Conservation (phyloP, 2,113 vertebrate genomes). For the Mesitornis unicolor region DNA sequence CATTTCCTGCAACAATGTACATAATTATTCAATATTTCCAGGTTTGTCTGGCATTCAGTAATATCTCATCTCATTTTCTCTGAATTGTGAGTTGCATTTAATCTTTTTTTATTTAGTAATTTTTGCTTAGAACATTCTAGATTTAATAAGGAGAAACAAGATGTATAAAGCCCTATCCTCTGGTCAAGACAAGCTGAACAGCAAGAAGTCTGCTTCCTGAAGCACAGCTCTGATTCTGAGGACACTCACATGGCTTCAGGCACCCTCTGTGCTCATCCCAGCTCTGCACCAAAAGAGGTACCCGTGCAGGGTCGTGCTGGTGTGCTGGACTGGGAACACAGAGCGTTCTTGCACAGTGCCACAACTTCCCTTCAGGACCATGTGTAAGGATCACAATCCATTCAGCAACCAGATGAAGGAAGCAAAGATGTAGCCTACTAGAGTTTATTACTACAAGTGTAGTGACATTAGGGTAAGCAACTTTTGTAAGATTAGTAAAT, state of each 20-base stretch:
- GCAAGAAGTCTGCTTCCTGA: not conserved
- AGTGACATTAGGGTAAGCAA: not conserved
- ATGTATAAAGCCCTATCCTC: not conserved
- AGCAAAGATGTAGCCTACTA: not conserved
- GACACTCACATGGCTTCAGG: not conserved
- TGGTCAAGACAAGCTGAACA: not conserved
- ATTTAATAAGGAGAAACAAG: not conserved
- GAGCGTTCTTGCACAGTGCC: not conserved
- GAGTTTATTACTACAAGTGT: not conserved
- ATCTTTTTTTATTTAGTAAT: not conserved
- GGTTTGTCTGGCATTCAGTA: conserved; percentile 18
- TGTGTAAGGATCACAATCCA: not conserved
- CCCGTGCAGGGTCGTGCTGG: not conserved
- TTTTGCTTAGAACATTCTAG: conserved; percentile 4
- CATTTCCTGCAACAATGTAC: conserved; percentile 35
- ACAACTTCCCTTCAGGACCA: not conserved
- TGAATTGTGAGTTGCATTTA: not conserved
- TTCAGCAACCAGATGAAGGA: not conserved
- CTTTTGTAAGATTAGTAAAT: not conserved
- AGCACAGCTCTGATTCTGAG: not conserved
- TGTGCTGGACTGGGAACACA: not conserved
- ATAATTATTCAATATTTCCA: conserved; percentile 44
- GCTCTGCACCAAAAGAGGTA: not conserved
- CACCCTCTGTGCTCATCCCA: not conserved
- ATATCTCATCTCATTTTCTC: conserved; percentile 27